Conservation (phyloP, 2,797 vertebrate species). For the Brachymystax lenok region DNA sequence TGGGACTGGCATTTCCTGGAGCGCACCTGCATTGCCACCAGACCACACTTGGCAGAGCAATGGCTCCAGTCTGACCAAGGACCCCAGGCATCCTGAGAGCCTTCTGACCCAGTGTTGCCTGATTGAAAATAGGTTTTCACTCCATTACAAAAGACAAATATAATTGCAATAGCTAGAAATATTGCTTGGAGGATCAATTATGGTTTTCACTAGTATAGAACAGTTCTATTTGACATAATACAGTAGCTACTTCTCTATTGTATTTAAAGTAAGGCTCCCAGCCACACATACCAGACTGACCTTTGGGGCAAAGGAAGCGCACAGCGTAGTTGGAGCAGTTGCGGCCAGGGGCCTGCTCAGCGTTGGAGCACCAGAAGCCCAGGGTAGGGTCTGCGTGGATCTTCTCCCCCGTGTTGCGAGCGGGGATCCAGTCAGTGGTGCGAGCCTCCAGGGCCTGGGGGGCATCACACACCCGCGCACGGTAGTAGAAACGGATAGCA, state of each 20-base stretch:
- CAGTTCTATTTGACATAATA: background rate
- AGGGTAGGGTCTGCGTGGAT: slow-evolving; percentile 79
- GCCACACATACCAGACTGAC: slow-evolving; percentile 52
- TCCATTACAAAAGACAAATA: background rate
- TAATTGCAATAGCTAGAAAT: background rate
- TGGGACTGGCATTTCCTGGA: slow-evolving; percentile 82
- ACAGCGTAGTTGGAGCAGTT: slow-evolving; percentile 92
- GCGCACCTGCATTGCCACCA: slow-evolving; percentile 83
- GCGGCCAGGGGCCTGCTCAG: slow-evolving; percentile 80
- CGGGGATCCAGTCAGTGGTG: slow-evolving; percentile 85
- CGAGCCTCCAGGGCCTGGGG: slow-evolving; percentile 83
- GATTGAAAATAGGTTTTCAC: slow-evolving; percentile 19
- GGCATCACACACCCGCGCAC: slow-evolving; percentile 76
- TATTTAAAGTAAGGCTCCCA: background rate
- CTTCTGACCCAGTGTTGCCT: slow-evolving; percentile 42
- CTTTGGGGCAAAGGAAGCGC: slow-evolving; percentile 83
- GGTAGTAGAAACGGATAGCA: slow-evolving; percentile 88
- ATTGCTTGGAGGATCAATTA: background rate
- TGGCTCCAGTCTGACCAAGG: slow-evolving; percentile 89
- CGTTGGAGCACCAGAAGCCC: slow-evolving; percentile 91
- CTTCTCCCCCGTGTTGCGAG: slow-evolving; percentile 79
- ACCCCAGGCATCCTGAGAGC: slow-evolving; percentile 76
- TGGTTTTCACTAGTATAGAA: background rate
- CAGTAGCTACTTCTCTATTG: background rate
- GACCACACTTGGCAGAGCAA: slow-evolving; percentile 86